These are phyloP conservation scores for Poicephalus meyeri DNA, from an alignment of 2,113 vertebrate species.

Conservation along the genomic window DNA sequence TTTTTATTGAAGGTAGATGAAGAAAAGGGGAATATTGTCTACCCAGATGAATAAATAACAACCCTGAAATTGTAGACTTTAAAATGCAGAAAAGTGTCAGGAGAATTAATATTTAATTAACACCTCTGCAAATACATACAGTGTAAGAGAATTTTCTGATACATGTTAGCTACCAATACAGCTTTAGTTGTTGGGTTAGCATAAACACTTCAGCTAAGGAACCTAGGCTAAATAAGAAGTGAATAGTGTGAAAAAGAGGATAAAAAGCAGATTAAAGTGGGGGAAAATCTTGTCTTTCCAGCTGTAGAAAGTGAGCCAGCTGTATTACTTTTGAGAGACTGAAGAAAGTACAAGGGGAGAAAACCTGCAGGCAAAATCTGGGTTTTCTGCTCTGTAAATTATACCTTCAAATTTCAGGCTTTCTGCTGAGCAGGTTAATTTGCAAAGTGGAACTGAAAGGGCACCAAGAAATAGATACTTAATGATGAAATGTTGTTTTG, in stretches of 20 bases:
- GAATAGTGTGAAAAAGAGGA: background rate
- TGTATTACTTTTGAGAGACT: background rate
- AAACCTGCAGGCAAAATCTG: background rate
- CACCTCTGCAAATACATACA: background rate
- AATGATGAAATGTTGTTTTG: background rate
- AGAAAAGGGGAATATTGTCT: background rate
- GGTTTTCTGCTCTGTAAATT: background rate
- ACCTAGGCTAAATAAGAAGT: background rate
- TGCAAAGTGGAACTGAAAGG: background rate
- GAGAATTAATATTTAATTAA: conserved; percentile 41
- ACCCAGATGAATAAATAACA: background rate
- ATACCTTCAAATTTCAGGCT: background rate
- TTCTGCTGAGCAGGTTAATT: background rate
- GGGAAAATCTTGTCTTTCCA: background rate
- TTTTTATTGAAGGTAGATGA: background rate
- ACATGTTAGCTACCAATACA: background rate
- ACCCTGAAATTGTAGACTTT: background rate
- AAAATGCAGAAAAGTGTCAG: background rate
- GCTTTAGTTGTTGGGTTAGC: background rate
- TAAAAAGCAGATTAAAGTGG: background rate
- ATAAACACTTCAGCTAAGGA: background rate
- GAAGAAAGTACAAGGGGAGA: background rate
- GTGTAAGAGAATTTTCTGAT: background rate
- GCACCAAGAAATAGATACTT: background rate
- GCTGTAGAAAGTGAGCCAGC: background rate